These are phyloP conservation scores for Nanorana parkeri DNA, from an alignment of 2,113 vertebrate genomes.

Conservation along the genomic window DNA sequence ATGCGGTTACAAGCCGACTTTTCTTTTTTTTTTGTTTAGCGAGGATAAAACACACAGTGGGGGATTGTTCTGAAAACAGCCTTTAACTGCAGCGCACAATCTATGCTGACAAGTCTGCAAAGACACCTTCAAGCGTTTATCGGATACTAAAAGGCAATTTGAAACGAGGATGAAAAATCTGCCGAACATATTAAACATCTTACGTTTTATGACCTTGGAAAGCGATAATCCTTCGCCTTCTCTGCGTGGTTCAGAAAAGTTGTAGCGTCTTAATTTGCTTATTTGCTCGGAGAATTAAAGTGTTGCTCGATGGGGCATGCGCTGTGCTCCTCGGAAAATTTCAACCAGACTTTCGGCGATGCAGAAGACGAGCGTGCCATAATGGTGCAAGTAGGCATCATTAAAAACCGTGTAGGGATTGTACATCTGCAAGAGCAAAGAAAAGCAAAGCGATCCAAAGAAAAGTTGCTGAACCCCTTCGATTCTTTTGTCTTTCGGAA, in stretches of 20 bases:
- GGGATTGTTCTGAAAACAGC: background rate
- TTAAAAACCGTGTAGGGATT: too few species aligned
- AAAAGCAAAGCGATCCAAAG: too few species aligned
- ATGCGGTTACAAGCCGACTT: conserved; percentile 6
- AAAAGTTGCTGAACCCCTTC: too few species aligned
- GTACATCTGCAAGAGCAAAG: too few species aligned
- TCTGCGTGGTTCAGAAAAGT: conserved; percentile 12
- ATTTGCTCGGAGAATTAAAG: conserved; percentile 28
- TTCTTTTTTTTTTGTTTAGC: conserved; percentile 13
- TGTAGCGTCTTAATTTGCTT: conserved; percentile 16
- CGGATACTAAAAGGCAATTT: conserved; percentile 30
- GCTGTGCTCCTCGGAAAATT: background rate
- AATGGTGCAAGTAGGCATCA: too few species aligned
- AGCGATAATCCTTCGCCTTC: conserved; percentile 31
- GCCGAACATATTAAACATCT: conserved; percentile 24
- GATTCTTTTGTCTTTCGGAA: too few species aligned
- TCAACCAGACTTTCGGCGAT: background rate
- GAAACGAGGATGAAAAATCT: conserved; percentile 36
- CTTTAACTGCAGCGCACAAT: conserved; percentile 10
- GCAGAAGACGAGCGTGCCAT: background rate
- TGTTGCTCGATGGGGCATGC: conserved; percentile 1
- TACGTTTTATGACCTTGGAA: conserved; percentile 25
- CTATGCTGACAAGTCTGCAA: conserved; percentile 15
- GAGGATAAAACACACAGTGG: conserved; percentile 21
- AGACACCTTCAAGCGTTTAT: conserved; percentile 45